Evolutionary conservation across 2,113 vertebrate species (phyloP).

Genomic region (Archocentrus centrarchus): DNA sequence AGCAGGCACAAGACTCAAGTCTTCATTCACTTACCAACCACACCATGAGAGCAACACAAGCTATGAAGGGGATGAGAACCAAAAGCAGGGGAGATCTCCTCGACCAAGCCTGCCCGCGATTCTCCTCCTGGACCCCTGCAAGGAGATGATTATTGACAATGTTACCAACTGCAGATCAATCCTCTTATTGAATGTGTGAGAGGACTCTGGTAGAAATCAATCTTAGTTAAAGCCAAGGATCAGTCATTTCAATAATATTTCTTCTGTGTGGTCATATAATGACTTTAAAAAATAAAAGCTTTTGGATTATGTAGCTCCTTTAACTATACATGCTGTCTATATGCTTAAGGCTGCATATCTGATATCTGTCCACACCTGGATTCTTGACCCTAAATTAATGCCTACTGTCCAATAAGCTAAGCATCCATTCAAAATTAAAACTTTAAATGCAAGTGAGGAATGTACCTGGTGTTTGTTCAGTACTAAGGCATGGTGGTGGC

Average conservation of each 20-base stretch:
- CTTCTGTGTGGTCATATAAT: neutral
- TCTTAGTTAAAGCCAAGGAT: neutral
- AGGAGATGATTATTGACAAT: slow-evolving; percentile 33
- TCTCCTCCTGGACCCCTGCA: slow-evolving; percentile 59
- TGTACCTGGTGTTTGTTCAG: slow-evolving; percentile 57
- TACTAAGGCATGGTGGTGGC: slow-evolving; percentile 64
- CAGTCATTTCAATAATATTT: neutral
- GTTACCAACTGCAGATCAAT: neutral
- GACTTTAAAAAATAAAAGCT: neutral
- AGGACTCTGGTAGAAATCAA: neutral
- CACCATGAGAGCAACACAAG: slow-evolving; percentile 57
- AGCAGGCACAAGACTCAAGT: neutral
- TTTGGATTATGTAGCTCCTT: neutral
- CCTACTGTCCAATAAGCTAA: neutral
- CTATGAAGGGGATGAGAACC: slow-evolving; percentile 63
- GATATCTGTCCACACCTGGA: slow-evolving; percentile 4
- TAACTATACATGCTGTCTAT: neutral
- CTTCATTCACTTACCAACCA: slow-evolving; percentile 66
- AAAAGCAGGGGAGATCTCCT: slow-evolving; percentile 63
- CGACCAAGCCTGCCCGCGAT: slow-evolving; percentile 47
- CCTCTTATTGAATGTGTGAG: neutral
- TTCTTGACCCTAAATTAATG: slow-evolving; percentile 38
- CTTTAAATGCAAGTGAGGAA: neutral
- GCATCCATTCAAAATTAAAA: slow-evolving; percentile 1
- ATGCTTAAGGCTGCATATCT: slow-evolving; percentile 2